phyloP scores from a whole-genome alignment of 1,140 invertebrate genomes.

The Zaprionus kolodkinae region DNA sequence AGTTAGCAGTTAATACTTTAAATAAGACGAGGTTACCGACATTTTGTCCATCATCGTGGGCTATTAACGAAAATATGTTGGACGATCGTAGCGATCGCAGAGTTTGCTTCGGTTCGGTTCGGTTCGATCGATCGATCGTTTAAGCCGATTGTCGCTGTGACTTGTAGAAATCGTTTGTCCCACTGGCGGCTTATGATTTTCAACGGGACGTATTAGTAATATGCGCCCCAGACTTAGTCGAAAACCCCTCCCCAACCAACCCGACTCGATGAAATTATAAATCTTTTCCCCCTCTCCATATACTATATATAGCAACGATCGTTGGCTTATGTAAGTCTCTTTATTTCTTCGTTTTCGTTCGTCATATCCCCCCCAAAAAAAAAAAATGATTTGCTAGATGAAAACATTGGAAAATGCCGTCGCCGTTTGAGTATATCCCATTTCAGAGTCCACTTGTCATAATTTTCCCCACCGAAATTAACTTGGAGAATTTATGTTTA shows the following conservation, averaged over 20 bases:
- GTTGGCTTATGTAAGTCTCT: conserved; percentile 45
- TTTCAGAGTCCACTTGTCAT: conserved; percentile 72
- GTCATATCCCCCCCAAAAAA: conserved; percentile 10
- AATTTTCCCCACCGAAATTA: conserved; percentile 71
- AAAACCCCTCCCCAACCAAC: background rate
- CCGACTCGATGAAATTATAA: conserved; percentile 56
- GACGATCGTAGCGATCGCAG: conserved; percentile 12
- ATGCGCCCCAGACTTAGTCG: conserved; percentile 48
- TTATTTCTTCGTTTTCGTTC: conserved; percentile 4
- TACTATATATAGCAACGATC: conserved; percentile 13
- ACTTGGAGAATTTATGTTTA: conserved; percentile 69
- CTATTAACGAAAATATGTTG: conserved; percentile 47
- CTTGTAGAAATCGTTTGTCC: conserved; percentile 73
- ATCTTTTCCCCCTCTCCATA: conserved; percentile 40
- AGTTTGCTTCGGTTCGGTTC: conserved; percentile 2
- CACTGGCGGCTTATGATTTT: conserved; percentile 74
- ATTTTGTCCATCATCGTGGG: conserved; percentile 59
- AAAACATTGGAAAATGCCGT: conserved; percentile 40
- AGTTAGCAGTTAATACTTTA: conserved; percentile 84
- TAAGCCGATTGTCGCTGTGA: conserved; percentile 81
- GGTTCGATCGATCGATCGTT: conserved; percentile 17
- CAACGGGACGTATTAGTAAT: conserved; percentile 80
- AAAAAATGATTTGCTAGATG: conserved; percentile 47
- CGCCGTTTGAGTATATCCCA: conserved; percentile 8
- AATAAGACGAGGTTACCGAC: conserved; percentile 84